Conservation (phyloP, 2,113 vertebrate species). For the Podiceps cristatus region DNA sequence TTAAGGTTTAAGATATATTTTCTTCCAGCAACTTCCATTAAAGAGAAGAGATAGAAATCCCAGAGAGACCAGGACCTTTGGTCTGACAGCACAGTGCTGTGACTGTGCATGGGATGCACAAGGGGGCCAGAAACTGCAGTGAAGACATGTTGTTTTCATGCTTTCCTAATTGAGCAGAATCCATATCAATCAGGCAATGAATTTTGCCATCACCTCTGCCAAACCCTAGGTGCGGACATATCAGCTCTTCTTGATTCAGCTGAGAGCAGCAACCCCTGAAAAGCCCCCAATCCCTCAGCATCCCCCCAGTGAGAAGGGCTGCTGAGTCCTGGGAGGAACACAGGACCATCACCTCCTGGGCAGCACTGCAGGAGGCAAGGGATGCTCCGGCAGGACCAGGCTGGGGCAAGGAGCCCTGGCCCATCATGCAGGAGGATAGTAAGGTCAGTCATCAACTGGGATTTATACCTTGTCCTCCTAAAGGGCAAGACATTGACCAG, state of each 20-base stretch:
- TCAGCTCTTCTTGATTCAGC: neutral
- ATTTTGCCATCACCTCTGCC: neutral
- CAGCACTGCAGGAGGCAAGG: neutral
- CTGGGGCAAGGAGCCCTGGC: neutral
- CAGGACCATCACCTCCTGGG: neutral
- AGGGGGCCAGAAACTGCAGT: neutral
- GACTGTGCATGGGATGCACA: accelerated
- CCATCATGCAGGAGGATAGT: neutral
- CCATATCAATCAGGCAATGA: neutral
- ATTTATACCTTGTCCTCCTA: neutral
- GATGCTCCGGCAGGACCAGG: neutral
- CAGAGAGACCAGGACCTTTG: neutral
- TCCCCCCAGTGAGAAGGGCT: neutral
- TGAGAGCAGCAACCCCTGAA: neutral
- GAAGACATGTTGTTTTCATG: neutral
- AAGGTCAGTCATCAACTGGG: neutral
- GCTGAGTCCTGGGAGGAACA: neutral
- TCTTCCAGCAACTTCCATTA: neutral
- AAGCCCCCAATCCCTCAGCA: neutral
- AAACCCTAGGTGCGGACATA: neutral
- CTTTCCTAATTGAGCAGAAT: neutral
- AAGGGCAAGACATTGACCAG: neutral
- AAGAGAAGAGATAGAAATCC: neutral
- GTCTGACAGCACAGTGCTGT: neutral
- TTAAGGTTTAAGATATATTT: neutral